These are phyloP conservation scores for Megathymus violae DNA, from an alignment of 1,140 invertebrate species.

Conservation along the genomic window DNA sequence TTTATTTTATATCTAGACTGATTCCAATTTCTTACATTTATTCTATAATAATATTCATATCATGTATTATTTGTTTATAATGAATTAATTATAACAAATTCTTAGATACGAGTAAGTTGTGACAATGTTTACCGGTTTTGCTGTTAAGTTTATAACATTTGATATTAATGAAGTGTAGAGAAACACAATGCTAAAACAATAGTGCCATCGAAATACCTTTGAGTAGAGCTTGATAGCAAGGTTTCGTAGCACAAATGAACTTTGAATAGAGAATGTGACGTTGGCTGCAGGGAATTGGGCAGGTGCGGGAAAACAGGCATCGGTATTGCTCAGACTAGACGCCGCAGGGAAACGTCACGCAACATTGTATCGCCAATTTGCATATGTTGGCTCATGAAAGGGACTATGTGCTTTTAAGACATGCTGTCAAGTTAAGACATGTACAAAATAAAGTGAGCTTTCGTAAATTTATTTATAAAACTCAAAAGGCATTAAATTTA, in stretches of 20 bases:
- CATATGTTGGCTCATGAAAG: slow-evolving; percentile 43
- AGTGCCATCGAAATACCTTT: slow-evolving; percentile 20
- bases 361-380: slow-evolving; percentile 55
- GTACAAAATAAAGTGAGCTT: too few relatives aligned
- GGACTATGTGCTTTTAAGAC: slow-evolving; percentile 15
- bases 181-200: slow-evolving; percentile 1
- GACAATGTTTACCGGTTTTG: too few relatives aligned
- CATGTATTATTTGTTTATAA: too few relatives aligned
- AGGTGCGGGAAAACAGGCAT: slow-evolving; percentile 59
- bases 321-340: slow-evolving; percentile 57
- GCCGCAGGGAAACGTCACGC: slow-evolving; percentile 47
- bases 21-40: too few relatives aligned
- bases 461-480: too few relatives aligned
- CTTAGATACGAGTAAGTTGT: too few relatives aligned
- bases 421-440: not conserved
- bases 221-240: slow-evolving; percentile 37
- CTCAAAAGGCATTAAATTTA: too few relatives aligned
- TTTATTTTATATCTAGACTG: too few relatives aligned
- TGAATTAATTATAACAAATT: too few relatives aligned
- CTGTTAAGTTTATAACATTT: not conserved
- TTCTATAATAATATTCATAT: too few relatives aligned
- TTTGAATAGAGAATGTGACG: slow-evolving; percentile 62
- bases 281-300: slow-evolving; percentile 50
- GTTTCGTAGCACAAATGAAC: slow-evolving; percentile 54
- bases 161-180: not conserved